Percentiles rank a stretch among this genome's conserved stretches.
phyloP scores from a whole-genome alignment of 2,113 vertebrate genomes.

The Proterorhinus semilunaris region DNA sequence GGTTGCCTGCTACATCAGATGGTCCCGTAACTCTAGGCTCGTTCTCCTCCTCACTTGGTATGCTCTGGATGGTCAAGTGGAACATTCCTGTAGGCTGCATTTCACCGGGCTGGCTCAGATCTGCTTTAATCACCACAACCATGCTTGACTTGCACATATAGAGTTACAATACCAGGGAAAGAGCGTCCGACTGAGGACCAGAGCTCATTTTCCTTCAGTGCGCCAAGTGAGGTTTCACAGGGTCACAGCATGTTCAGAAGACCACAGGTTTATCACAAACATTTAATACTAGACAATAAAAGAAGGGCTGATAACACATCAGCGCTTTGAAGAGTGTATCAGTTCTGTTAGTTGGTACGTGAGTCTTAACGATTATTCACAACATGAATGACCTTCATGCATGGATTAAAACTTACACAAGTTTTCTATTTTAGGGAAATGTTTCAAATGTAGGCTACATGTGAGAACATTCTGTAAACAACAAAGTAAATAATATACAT shows the following conservation, averaged over 20 bases:
- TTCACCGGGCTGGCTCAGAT: conserved; percentile 67
- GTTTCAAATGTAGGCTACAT: too few species aligned
- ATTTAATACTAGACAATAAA: conserved; percentile 4
- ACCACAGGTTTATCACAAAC: background rate
- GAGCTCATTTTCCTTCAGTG: conserved; percentile 43
- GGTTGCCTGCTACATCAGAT: conserved; percentile 56
- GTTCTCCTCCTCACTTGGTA: conserved; percentile 63
- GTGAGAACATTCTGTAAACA: too few species aligned
- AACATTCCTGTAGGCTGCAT: conserved; percentile 71
- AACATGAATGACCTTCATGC: background rate
- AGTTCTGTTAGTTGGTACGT: background rate
- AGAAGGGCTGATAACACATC: background rate
- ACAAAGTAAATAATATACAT: too few species aligned
- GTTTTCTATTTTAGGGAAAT: too few species aligned
- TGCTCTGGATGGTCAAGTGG: conserved; percentile 74
- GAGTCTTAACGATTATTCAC: background rate
- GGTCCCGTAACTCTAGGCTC: conserved; percentile 50
- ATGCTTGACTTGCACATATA: conserved; percentile 64
- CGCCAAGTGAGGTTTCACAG: conserved; percentile 38
- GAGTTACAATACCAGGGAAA: conserved; percentile 58
- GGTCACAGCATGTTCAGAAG: conserved; percentile 12
- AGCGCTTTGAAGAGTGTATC: background rate
- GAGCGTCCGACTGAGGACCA: conserved; percentile 25
- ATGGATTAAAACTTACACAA: background rate
- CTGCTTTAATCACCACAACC: conserved; percentile 69